phyloP scores from a whole-genome alignment of 1,140 invertebrate genomes.

The Argopecten irradians region DNA sequence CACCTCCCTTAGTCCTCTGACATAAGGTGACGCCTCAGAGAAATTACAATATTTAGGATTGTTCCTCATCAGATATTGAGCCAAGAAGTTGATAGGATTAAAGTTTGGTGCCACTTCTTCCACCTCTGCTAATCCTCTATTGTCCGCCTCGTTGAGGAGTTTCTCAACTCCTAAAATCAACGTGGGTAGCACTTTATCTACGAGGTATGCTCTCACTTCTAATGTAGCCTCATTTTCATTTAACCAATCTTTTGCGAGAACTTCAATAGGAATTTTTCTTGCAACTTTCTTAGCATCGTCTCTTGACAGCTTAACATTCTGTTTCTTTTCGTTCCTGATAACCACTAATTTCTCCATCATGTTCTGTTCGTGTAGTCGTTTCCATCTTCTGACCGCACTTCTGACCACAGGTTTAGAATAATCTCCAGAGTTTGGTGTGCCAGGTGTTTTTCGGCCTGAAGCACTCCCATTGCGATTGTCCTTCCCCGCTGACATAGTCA shows the following conservation, averaged over 20 bases:
- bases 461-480: slow-evolving; percentile 25
- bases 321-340: slow-evolving; percentile 69
- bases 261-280: slow-evolving; percentile 75
- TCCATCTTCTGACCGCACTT: slow-evolving; percentile 71
- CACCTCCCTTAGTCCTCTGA: slow-evolving; percentile 73
- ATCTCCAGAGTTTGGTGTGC: slow-evolving; percentile 48
- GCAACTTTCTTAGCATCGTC: slow-evolving; percentile 68
- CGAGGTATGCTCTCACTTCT: slow-evolving; percentile 73
- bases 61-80: slow-evolving; percentile 77
- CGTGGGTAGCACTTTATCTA: slow-evolving; percentile 75
- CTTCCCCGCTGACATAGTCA: slow-evolving; percentile 50
- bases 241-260: slow-evolving; percentile 75
- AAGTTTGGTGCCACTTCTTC: slow-evolving; percentile 72
- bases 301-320: slow-evolving; percentile 60
- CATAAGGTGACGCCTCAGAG: slow-evolving; percentile 75
- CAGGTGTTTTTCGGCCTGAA: slow-evolving; percentile 41
- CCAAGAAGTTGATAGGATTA: slow-evolving; percentile 77
- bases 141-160: slow-evolving; percentile 74
- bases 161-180: slow-evolving; percentile 76
- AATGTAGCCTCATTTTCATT: slow-evolving; percentile 70
- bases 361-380: slow-evolving; percentile 71
- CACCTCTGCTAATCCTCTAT: slow-evolving; percentile 64
- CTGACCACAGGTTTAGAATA: slow-evolving; percentile 55
- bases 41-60: slow-evolving; percentile 76
- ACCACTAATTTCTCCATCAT: slow-evolving; percentile 72